Evolutionary conservation across 1,140 invertebrate species (phyloP), one percentile per base, ranked within the genome.

Genomic region (Asobara japonica): DNA sequence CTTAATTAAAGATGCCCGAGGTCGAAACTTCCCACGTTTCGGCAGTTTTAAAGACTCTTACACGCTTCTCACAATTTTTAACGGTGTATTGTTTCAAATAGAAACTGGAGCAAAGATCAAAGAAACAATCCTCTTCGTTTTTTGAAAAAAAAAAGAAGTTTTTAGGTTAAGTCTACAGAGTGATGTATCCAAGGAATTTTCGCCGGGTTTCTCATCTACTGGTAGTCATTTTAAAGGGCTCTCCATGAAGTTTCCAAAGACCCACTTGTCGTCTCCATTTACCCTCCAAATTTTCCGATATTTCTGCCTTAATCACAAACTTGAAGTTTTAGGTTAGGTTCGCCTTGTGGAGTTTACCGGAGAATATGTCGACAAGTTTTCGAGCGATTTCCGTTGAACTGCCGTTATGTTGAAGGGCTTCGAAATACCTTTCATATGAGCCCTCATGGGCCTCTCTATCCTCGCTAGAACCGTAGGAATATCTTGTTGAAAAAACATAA

Each of bases 81-180:
- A 56, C 25, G 22, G 51, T 6, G 22, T 22, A 56, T 56, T 56
- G 51, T 56, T 56, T 56, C 51, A 56, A 22, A n/a, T n/a, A 25
- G 18, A 56, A 56, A 56, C 51, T 56, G 22, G 51, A 25, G 51
- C 51, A 56, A 45, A 22, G 51, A 56, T 56, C 51, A 56, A 56
- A 56, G 18, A 22, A 56, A 56, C 25, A 22, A 56, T 56, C n/a
- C 18, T 56, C 51, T 6, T 56, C 22, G 22, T 56, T 56, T 56
- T 13, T 13, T 25, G 22, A 10, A 7, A 25, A 3, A 25, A 1
- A 5, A 22, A 13, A 22, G 51, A 56, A 56, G 25, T 56, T 25
- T 45, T 45, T 45, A 45, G 41, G 41, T 45, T n/a, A 45, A 45
- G 18, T 45, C n/a, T 45, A 16, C 25, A 20, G 13, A 25, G 51